phyloP scores from a whole-genome alignment of 2,888 invertebrate genomes.

The Bombyx huttoni region DNA sequence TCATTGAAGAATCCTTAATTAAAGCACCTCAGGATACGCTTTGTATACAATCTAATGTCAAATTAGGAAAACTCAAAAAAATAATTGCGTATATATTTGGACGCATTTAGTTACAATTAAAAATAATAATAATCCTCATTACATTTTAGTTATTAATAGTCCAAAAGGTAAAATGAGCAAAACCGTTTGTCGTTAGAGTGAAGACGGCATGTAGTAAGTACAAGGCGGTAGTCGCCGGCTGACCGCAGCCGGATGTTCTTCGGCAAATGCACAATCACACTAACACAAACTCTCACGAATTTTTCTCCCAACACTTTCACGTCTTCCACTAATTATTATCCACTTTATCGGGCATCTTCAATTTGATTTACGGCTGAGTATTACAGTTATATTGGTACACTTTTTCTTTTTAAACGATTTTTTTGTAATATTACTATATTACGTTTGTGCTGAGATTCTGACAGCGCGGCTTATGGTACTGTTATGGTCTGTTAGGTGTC shows the following conservation, averaged over 20 bases:
- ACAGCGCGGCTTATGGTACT: no score
- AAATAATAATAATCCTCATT: no score
- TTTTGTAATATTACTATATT: background rate
- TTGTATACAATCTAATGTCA: background rate
- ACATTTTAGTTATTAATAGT: no score
- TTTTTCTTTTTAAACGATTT: constrained; percentile 51
- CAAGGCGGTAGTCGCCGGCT: constrained; percentile 6
- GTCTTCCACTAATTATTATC: constrained; percentile 71
- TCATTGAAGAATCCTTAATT: constrained; percentile 1
- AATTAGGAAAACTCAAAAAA: no score
- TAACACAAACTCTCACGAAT: constrained; percentile 69
- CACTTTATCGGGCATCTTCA: constrained; percentile 72
- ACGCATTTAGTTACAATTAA: no score
- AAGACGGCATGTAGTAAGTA: background rate
- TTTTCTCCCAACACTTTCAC: constrained; percentile 72
- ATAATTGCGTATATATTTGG: no score
- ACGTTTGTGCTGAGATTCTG: background rate
- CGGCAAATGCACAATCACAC: constrained; percentile 68
- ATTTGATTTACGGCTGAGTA: constrained; percentile 70
- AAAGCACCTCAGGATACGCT: background rate
- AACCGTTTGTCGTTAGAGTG: no score
- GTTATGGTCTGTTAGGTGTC: no score
- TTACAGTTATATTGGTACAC: constrained; percentile 64
- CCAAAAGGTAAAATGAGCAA: no score
- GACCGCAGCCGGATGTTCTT: constrained; percentile 56